Percentiles rank a stretch among this genome's conserved stretches.
phyloP scores from a whole-genome alignment of 1,140 invertebrate genomes.

The Drosophila grimshawi region DNA sequence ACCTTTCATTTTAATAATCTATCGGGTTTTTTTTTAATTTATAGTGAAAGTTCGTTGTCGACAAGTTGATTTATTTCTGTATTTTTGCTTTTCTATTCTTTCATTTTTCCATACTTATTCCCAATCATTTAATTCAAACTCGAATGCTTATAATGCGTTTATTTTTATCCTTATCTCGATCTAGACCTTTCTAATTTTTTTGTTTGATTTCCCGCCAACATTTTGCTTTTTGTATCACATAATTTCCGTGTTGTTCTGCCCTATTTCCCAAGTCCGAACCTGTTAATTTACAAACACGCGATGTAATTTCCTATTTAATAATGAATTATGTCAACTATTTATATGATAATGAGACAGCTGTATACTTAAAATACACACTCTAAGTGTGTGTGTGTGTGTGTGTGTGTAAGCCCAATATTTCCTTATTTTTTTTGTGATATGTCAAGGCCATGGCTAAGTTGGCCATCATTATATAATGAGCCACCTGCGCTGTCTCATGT shows the following conservation, averaged over 20 bases:
- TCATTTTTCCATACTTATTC: no score
- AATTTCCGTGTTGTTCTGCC: conserved; percentile 43
- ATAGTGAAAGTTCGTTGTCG: no score
- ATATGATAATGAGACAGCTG: conserved; percentile 32
- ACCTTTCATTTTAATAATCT: not conserved
- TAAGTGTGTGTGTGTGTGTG: conserved; percentile 1
- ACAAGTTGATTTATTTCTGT: no score
- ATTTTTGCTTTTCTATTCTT: no score
- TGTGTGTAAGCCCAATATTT: conserved; percentile 40
- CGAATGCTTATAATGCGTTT: not conserved
- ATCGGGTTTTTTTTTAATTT: no score
- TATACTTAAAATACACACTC: conserved; percentile 26
- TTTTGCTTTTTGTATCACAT: conserved; percentile 46
- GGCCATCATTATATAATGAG: conserved; percentile 17
- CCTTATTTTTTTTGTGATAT: conserved; percentile 30
- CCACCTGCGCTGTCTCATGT: conserved; percentile 10
- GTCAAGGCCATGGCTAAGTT: conserved; percentile 39
- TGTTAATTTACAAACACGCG: conserved; percentile 68
- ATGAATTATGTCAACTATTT: conserved; percentile 49
- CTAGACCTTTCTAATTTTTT: conserved; percentile 9
- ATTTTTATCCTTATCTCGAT: conserved; percentile 12
- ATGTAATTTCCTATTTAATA: conserved; percentile 65
- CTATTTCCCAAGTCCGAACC: conserved; percentile 13
- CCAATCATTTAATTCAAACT: conserved; percentile 13
- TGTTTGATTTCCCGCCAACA: conserved; percentile 15